phyloP scores from a whole-genome alignment of 2,797 vertebrate genomes.

The Falco concolor region DNA sequence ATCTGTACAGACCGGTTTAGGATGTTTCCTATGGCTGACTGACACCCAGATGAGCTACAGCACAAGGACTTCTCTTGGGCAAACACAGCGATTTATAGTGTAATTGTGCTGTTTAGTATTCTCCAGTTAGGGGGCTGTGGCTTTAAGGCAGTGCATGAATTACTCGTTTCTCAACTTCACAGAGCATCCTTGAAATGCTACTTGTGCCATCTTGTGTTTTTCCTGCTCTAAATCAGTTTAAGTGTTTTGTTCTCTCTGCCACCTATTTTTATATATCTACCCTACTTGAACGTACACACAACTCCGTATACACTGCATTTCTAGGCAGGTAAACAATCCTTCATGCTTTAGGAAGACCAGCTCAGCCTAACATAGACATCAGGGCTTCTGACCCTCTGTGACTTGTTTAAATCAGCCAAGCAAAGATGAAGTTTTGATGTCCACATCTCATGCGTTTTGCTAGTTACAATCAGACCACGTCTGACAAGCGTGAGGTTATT shows the following conservation, averaged over 20 bases:
- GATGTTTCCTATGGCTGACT: background rate
- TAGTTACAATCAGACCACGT: background rate
- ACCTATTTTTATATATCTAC: background rate
- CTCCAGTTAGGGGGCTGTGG: background rate
- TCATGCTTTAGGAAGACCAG: background rate
- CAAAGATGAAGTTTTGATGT: background rate
- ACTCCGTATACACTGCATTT: background rate
- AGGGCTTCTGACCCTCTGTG: background rate
- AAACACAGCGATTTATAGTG: background rate
- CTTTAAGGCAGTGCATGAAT: conserved; percentile 21
- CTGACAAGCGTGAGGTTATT: background rate
- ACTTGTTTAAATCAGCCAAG: background rate
- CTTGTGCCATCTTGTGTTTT: conserved; percentile 69
- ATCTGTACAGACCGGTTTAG: background rate
- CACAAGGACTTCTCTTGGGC: background rate
- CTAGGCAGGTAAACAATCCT: background rate
- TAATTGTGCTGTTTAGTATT: background rate
- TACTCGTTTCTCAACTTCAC: conserved; percentile 15
- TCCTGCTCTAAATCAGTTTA: conserved; percentile 56
- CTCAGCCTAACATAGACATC: background rate
- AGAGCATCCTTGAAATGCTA: conserved; percentile 56
- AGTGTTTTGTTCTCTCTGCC: conserved; percentile 47
- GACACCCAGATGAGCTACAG: background rate
- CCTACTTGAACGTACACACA: background rate
- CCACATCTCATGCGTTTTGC: background rate